Conservation (phyloP, 2,888 invertebrate genomes). For the Zaprionus bogoriensis region DNA sequence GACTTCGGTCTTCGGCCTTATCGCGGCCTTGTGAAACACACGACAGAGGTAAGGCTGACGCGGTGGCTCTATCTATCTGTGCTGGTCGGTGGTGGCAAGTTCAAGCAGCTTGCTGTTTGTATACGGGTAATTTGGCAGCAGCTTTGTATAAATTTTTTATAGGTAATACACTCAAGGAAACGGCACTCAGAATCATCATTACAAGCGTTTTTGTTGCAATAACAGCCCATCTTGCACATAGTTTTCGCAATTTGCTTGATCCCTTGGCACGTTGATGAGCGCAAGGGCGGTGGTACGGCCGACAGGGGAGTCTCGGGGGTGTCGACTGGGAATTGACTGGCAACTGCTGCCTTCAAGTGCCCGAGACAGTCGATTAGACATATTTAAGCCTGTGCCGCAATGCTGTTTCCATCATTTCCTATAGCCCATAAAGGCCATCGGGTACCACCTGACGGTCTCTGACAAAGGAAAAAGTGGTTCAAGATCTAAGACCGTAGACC, state of each 20-base stretch:
- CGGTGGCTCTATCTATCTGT: constrained; percentile 50
- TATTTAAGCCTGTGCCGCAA: constrained; percentile 58
- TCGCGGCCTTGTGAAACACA: constrained; percentile 36
- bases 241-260: constrained; percentile 82
- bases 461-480: not conserved
- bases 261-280: constrained; percentile 62
- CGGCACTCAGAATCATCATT: constrained; percentile 83
- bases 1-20: constrained; percentile 46
- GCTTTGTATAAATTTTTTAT: constrained; percentile 82
- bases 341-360: constrained; percentile 69
- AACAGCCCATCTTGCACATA: constrained; percentile 83
- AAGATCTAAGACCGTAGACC: not conserved
- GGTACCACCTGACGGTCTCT: constrained; percentile 51
- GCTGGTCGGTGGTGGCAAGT: constrained; percentile 42
- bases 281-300: not conserved
- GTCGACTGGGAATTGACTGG: constrained; percentile 26
- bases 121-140: constrained; percentile 66
- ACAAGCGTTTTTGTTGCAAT: constrained; percentile 83
- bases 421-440: constrained; percentile 57
- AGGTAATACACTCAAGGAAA: constrained; percentile 83
- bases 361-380: constrained; percentile 68
- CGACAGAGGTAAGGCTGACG: constrained; percentile 44
- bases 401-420: constrained; percentile 65
- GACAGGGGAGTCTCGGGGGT: constrained; percentile 19
- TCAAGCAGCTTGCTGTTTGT: constrained; percentile 32